Base-by-base conservation (phyloP, 1,140 invertebrate species). In the Brachionus calyciflorus region DNA sequence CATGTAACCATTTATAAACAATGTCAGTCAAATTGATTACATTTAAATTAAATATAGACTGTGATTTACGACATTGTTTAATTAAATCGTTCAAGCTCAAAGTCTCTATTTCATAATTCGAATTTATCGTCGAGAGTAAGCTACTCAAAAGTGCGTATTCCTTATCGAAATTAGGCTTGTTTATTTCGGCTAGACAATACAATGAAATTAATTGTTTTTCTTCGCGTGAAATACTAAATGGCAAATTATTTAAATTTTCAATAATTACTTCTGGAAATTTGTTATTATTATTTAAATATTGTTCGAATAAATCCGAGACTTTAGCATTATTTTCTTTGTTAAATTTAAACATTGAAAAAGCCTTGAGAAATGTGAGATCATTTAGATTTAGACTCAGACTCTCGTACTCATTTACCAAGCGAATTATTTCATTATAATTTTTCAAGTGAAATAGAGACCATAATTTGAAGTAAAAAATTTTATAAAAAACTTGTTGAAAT, bases 391-490 rank as follows among this genome's bases (percentile, higher is more conserved):
- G 28, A 17, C 19, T 60, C 19, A 60, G 1, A 37, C 5, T 37
- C 37, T 60, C 28, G 37, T 37, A 60, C 17, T 60, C 28, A 37
- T 28, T 19, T 19, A 60, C 19, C 0, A 10, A 4, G 1, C 37
- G 1, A 3, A 60, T 37, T 17, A 60, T 60, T 28, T 60, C 30
- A 17, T 0, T 17, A 60, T 33, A 60, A 37, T 60, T 60, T 33
- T 37, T 60, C n/a, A 60, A 41, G 37, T 60, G 55, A 60, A 60
- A 60, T 30, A 60, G 19, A 60, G 55, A 60, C 55, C 55, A 60
- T 37, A 60, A 17, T 37, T 60, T 60, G 37, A 19, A 60, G 30
- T 60, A 28, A 12, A 60, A 60, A 60, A 60, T 37, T 60, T 60
- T 33, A n/a, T 60, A 60, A 37, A 60, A 60, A 17, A 33, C 37